These are phyloP conservation scores for Orussus abietinus DNA, from an alignment of 1,140 invertebrate species.

Conservation along the genomic window DNA sequence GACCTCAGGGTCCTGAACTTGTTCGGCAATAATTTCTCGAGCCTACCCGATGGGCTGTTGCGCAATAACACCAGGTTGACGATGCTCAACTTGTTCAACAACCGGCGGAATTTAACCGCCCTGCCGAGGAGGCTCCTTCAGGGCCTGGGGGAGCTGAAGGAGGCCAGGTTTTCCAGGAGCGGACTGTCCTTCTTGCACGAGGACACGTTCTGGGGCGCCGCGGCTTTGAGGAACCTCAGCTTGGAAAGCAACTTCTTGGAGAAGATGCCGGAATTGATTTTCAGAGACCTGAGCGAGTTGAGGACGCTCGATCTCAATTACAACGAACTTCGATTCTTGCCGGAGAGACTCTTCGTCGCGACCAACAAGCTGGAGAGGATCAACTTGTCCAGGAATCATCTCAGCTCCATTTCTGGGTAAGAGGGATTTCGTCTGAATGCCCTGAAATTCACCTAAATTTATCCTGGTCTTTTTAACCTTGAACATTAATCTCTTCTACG, in stretches of 20 bases:
- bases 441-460: too few species aligned
- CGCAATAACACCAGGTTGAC: slow-evolving; percentile 53
- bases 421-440: too few species aligned
- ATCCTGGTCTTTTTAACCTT: too few species aligned
- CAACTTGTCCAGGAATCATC: slow-evolving; percentile 55
- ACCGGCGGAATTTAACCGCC: slow-evolving; percentile 50
- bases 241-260: slow-evolving; percentile 57
- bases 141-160: slow-evolving; percentile 53
- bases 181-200: slow-evolving; percentile 54
- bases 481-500: too few species aligned
- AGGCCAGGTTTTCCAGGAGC: slow-evolving; percentile 52
- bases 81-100: slow-evolving; percentile 53
- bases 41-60: slow-evolving; percentile 60
- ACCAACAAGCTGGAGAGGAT: slow-evolving; percentile 53
- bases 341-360: slow-evolving; percentile 54
- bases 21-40: slow-evolving; percentile 58
- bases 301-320: slow-evolving; percentile 54
- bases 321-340: slow-evolving; percentile 56
- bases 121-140: slow-evolving; percentile 57
- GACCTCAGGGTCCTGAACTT: slow-evolving; percentile 60
- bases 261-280: slow-evolving; percentile 53
- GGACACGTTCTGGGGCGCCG: slow-evolving; percentile 58
- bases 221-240: slow-evolving; percentile 54
- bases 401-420: slow-evolving; percentile 55
- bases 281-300: slow-evolving; percentile 58